Evolutionary conservation across 2,888 invertebrate genomes (phyloP).

Genomic region (Scelioninae gen. 1): DNA sequence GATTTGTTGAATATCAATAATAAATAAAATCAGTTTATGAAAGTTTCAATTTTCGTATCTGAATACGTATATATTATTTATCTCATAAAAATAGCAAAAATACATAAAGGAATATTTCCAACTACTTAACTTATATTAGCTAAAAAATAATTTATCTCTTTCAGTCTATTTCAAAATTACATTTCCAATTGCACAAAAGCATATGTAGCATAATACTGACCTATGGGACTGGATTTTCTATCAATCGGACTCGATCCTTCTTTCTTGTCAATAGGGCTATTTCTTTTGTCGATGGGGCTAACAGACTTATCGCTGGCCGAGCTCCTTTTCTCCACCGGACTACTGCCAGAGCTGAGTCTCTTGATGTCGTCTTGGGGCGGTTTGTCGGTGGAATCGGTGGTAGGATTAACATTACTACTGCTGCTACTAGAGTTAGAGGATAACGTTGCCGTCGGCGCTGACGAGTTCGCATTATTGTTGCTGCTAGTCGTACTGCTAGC

Average conservation of each 20-base stretch:
- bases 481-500: conserved; percentile 74
- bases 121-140: too few relatives aligned
- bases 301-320: conserved; percentile 84
- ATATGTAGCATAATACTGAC: conserved; percentile 61
- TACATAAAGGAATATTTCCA: too few relatives aligned
- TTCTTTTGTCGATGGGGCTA: conserved; percentile 85
- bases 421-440: conserved; percentile 74
- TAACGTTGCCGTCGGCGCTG: conserved; percentile 72
- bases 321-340: conserved; percentile 82
- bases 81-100: too few relatives aligned
- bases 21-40: too few relatives aligned
- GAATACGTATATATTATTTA: too few relatives aligned
- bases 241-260: conserved; percentile 78
- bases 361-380: conserved; percentile 77
- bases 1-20: too few relatives aligned
- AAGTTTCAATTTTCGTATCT: too few relatives aligned
- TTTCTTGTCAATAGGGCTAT: conserved; percentile 81
- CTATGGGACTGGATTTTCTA: conserved; percentile 76
- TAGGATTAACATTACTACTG: conserved; percentile 70
- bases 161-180: neutral
- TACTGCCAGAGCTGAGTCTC: conserved; percentile 80
- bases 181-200: neutral
- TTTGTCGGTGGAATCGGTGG: conserved; percentile 73
- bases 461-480: conserved; percentile 73
- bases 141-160: neutral